These are phyloP conservation scores for Salticus scenicus DNA, from an alignment of 2,888 invertebrate genomes.

Conservation along the genomic window DNA sequence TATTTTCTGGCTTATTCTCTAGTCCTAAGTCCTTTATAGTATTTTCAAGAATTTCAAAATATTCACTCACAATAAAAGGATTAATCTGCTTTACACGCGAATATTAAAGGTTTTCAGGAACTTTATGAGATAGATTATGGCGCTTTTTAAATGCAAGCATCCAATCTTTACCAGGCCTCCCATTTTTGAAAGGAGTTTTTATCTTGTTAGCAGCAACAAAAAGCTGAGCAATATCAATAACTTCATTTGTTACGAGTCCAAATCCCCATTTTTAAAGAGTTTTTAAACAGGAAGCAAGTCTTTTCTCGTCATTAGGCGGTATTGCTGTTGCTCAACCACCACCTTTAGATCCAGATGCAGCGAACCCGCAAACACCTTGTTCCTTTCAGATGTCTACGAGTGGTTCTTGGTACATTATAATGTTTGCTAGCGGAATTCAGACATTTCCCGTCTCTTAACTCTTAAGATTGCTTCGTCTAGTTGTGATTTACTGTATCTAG, in stretches of 20 bases:
- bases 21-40: not conserved
- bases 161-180: no score
- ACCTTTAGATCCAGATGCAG: not conserved
- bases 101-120: not conserved
- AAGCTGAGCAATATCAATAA: not conserved
- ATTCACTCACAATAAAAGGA: not conserved
- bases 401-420: not conserved
- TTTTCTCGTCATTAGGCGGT: not conserved
- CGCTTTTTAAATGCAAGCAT: no score
- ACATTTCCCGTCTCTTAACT: not conserved
- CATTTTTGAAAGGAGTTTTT: no score
- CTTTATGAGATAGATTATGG: not conserved
- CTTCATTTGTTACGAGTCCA: not conserved
- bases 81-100: not conserved
- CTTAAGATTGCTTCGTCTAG: no score
- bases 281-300: not conserved
- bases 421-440: not conserved
- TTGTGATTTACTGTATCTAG: no score
- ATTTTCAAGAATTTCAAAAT: no score
- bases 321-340: not conserved
- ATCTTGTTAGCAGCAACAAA: not conserved
- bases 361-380: not conserved
- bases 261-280: not conserved
- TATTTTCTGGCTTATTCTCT: not conserved
- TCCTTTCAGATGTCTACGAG: not conserved